phyloP scores from a whole-genome alignment of 53 echinoderm and acorn worm genomes.

The Mesocentrotus franciscanus region DNA sequence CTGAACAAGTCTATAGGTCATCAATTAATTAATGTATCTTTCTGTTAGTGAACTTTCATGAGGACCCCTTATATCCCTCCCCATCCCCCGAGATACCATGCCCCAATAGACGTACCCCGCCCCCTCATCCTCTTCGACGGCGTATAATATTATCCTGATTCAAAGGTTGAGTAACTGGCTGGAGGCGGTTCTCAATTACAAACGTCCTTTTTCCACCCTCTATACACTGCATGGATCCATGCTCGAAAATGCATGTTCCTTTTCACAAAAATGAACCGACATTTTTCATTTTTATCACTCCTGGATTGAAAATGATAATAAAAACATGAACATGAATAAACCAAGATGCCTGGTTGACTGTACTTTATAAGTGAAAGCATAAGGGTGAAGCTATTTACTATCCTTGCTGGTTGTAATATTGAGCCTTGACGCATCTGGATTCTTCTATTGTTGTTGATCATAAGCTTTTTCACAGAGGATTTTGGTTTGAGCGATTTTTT shows the following conservation, averaged over 20 bases:
- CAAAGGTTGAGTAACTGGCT: constrained; percentile 16
- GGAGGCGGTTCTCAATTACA: constrained; percentile 16
- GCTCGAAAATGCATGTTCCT: constrained; percentile 5
- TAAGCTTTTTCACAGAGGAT: constrained; percentile 36
- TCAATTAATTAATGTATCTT: neutral
- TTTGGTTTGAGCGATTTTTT: neutral
- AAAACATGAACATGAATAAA: constrained; percentile 37
- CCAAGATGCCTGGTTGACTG: neutral
- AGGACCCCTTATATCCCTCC: neutral
- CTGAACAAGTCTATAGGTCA: neutral
- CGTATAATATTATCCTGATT: neutral
- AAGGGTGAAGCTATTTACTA: neutral
- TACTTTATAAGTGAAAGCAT: constrained; percentile 18
- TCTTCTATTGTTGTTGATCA: neutral
- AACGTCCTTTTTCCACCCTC: neutral
- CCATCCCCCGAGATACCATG: neutral
- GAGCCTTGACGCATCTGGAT: constrained; percentile 15
- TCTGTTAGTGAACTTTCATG: neutral
- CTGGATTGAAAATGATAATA: neutral
- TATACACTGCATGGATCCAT: neutral
- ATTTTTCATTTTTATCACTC: neutral
- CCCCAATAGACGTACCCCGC: neutral
- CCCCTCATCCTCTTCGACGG: neutral
- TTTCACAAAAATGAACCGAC: neutral
- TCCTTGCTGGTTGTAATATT: neutral